Base-by-base conservation (phyloP, 2,113 vertebrate genomes). In the Sinocyclocheilus anshuiensis region DNA sequence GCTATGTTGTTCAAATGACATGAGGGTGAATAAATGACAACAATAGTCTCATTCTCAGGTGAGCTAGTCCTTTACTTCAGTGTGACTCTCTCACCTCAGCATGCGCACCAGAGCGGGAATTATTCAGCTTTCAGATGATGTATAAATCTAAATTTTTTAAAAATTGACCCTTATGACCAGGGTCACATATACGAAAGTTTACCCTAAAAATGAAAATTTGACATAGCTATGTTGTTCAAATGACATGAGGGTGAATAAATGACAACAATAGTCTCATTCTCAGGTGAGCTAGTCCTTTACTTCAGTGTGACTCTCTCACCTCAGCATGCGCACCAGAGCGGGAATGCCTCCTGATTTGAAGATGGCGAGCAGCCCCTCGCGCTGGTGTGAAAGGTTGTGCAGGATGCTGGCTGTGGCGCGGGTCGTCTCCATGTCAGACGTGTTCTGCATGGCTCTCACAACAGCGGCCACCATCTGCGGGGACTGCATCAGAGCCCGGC, bases 361-460 rank as follows among this genome's bases (percentile, higher is more conserved):
- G 95, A 99, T 99, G 91, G 97, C 95, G 2, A 99, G 96, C 89
- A 99, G 94, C 0, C 98, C 97, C 93, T 99, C 97, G 0, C 97
- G 96, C 92, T 99, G 96, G 94, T 99, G 98, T 0, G 97, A 99
- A 83, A 99, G 95, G 93, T 98, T 99, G 95, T 99, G 98, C 84
- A 99, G 96, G 94, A 99, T 99, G 93, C 97, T 98, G 94, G 98
- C 97, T 16, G 98, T 97, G 89, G 97, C 97, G 3, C 96, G 96
- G 0, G 97, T 95, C 0, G 98, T 98, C 88, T 99, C 98, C 95
- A 99, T 96, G 95, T 99, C 97, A 0, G 95, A 96, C 1, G 97
- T 98, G 95, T 96, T 98, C 93, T 99, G 98, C 97, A 99, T 99
- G 91, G 96, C 97, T 12, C 97, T 96, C n/a, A 99, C 98, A 29